Evolutionary conservation across 2,113 vertebrate genomes (phyloP).

Genomic region (Gymnarchus niloticus): DNA sequence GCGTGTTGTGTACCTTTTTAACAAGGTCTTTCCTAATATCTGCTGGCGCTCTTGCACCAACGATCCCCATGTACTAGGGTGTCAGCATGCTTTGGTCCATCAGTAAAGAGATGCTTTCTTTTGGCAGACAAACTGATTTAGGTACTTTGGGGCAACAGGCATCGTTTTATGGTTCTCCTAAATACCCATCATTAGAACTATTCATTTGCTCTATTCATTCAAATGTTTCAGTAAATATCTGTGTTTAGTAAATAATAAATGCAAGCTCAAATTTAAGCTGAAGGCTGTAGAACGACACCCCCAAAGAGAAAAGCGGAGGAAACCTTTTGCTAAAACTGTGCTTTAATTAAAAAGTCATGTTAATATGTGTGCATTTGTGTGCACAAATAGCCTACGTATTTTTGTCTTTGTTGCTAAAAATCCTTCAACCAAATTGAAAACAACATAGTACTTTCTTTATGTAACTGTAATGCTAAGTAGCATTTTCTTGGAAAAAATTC

Average conservation of each 20-base stretch:
- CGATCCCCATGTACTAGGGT: background rate
- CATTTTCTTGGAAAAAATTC: slow-evolving; percentile 34
- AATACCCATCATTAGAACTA: no score
- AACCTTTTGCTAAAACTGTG: background rate
- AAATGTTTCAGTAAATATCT: background rate
- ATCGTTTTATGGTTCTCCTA: background rate
- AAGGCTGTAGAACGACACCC: background rate
- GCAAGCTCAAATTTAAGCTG: background rate
- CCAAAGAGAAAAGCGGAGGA: background rate
- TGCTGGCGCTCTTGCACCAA: background rate
- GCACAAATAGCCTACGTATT: background rate
- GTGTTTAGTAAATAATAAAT: slow-evolving; percentile 3
- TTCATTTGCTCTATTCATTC: background rate
- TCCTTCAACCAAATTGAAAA: slow-evolving; percentile 24
- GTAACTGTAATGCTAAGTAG: slow-evolving; percentile 12
- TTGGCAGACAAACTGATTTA: background rate
- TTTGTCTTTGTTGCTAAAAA: slow-evolving; percentile 31
- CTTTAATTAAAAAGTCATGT: background rate
- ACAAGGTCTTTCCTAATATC: background rate
- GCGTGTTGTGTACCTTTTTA: background rate
- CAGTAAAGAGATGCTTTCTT: background rate
- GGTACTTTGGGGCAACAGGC: background rate
- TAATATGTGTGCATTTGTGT: no score
- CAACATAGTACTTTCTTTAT: background rate
- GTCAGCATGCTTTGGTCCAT: background rate